A percentile compares a stretch with the other conserved stretches of the same genome.
These are phyloP conservation scores for Thymelicus acteon DNA, from an alignment of 2,888 invertebrate species.

Conservation along the genomic window DNA sequence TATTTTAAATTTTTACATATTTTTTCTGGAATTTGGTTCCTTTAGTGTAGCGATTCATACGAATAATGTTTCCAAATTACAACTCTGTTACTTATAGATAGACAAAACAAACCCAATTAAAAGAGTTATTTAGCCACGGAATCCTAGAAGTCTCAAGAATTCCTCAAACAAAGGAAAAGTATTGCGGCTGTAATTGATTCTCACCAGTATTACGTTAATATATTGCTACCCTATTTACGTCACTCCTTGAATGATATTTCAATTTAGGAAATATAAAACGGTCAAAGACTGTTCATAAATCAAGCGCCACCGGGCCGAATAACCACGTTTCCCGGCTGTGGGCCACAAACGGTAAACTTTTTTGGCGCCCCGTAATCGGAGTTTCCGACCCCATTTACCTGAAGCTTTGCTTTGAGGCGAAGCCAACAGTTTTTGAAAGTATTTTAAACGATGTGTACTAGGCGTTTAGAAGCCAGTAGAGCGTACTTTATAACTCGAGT, in stretches of 20 bases:
- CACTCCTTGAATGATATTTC: conserved; percentile 6
- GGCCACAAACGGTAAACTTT: conserved; percentile 36
- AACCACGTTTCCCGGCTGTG: conserved; percentile 10
- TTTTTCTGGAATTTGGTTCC: no score
- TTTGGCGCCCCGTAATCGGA: conserved; percentile 36
- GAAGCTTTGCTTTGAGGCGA: conserved; percentile 34
- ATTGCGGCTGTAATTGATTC: background rate
- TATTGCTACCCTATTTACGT: conserved; percentile 10
- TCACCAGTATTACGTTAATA: background rate
- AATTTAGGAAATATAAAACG: conserved; percentile 23
- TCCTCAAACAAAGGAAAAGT: background rate
- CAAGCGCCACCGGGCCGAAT: conserved; percentile 10
- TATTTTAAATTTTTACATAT: no score
- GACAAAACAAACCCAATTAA: no score
- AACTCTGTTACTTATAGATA: no score
- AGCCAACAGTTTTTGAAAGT: conserved; percentile 24
- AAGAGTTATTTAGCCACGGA: no score
- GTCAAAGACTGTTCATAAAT: conserved; percentile 23
- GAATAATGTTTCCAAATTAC: no score
- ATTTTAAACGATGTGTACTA: conserved; percentile 27
- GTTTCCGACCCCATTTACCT: conserved; percentile 34
- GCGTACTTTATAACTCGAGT: background rate
- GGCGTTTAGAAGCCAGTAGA: conserved; percentile 1
- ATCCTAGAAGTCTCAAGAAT: no score
- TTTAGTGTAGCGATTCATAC: no score